Conservation (phyloP, 2,888 invertebrate genomes). For the Euzetes globulus region DNA sequence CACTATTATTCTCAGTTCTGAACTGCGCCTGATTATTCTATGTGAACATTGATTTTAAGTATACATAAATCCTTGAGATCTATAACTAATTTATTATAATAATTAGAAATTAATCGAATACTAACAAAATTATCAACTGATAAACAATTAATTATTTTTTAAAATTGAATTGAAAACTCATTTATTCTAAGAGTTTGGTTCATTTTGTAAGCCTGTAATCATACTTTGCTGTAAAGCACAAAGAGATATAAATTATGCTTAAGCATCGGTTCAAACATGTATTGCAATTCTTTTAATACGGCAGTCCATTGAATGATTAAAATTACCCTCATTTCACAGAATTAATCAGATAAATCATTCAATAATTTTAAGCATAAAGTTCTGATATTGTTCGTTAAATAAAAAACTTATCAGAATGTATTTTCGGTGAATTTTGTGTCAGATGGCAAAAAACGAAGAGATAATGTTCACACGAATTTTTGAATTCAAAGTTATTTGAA, state of each 20-base stretch:
- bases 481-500: background rate
- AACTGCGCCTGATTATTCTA: no score
- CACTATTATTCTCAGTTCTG: no score
- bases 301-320: background rate
- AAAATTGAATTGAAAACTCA: no score
- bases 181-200: background rate
- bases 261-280: background rate
- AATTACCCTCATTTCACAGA: background rate
- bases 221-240: slow-evolving; percentile 6
- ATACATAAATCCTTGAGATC: no score
- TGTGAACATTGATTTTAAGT: no score
- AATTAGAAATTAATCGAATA: no score
- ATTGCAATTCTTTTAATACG: background rate
- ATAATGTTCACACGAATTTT: background rate
- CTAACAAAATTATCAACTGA: no score
- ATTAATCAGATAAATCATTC: background rate
- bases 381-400: background rate
- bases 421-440: background rate
- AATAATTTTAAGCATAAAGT: background rate
- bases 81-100: no score
- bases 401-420: background rate
- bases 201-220: slow-evolving; percentile 7
- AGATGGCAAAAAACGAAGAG: background rate
- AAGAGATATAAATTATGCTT: slow-evolving; percentile 5
- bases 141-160: no score